Evolutionary conservation across 1,140 invertebrate genomes (phyloP).

Genomic region (Dreissena polymorpha): DNA sequence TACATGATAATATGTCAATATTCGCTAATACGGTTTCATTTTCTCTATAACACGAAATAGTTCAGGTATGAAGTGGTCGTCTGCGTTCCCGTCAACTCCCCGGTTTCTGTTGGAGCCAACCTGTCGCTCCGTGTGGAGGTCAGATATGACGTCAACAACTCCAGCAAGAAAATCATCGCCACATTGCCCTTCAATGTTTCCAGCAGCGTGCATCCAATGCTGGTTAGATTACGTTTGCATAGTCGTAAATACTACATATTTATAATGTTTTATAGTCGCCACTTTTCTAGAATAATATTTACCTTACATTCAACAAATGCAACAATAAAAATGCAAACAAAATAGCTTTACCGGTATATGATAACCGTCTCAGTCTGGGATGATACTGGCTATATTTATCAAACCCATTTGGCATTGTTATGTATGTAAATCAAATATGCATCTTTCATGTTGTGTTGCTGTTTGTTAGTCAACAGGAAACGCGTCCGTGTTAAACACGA

Average conservation of each 20-base stretch:
- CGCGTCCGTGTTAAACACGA: not conserved
- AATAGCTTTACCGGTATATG: too few species aligned
- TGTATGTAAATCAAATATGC: not conserved
- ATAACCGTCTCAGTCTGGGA: not conserved
- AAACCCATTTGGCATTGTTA: not conserved
- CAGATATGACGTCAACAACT: not conserved
- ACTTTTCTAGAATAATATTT: too few species aligned
- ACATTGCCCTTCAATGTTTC: constrained; percentile 1
- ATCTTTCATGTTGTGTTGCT: not conserved
- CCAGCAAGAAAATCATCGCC: not conserved
- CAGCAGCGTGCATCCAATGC: not conserved
- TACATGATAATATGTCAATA: too few species aligned
- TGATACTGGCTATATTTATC: not conserved
- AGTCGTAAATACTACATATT: too few species aligned
- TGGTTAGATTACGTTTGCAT: constrained; percentile 1
- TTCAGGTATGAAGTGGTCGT: constrained; percentile 16
- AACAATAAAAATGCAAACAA: too few species aligned
- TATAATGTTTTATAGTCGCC: too few species aligned
- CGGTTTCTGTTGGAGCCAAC: not conserved
- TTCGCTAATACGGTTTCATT: too few species aligned
- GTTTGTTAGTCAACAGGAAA: constrained; percentile 11
- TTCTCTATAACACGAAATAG: not conserved
- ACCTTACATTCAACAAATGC: too few species aligned
- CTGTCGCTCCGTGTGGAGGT: constrained; percentile 1
- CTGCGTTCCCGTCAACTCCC: constrained; percentile 10